Evolutionary conservation across 2,888 invertebrate genomes (phyloP).

Genomic region (Minunthozetes semirufus): DNA sequence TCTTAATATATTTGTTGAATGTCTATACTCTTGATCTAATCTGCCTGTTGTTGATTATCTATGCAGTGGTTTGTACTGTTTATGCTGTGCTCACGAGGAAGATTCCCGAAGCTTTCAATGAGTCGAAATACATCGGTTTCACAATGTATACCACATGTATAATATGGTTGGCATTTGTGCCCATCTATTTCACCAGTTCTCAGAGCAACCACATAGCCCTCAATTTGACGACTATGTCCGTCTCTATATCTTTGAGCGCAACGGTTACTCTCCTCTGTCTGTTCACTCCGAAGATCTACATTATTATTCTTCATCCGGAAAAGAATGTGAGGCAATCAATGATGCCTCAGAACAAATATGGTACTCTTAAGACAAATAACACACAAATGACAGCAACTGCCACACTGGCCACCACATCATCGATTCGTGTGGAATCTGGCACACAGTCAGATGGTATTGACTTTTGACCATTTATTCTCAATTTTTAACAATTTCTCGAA

Average conservation of each 20-base stretch:
- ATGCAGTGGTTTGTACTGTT: conserved; percentile 55
- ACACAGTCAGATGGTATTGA: conserved; percentile 40
- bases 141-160: conserved; percentile 91
- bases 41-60: no score
- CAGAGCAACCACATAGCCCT: conserved; percentile 58
- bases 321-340: conserved; percentile 69
- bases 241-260: conserved; percentile 87
- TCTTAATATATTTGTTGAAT: no score
- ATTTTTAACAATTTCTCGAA: no score
- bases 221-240: conserved; percentile 88
- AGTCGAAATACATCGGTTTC: conserved; percentile 51
- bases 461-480: background rate
- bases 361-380: conserved; percentile 29
- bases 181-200: conserved; percentile 57
- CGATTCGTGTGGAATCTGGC: conserved; percentile 35
- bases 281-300: conserved; percentile 87
- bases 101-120: conserved; percentile 52
- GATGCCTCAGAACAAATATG: conserved; percentile 40
- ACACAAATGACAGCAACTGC: conserved; percentile 16
- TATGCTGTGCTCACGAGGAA: conserved; percentile 51
- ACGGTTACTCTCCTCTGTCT: conserved; percentile 87
- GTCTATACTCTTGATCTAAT: no score
- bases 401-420: conserved; percentile 26
- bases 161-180: conserved; percentile 52
- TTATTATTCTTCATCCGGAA: conserved; percentile 80